A percentile compares a stretch with the other conserved stretches of the same genome.
phyloP scores from a whole-genome alignment of 2,113 vertebrate genomes.

The Abramis brama region DNA sequence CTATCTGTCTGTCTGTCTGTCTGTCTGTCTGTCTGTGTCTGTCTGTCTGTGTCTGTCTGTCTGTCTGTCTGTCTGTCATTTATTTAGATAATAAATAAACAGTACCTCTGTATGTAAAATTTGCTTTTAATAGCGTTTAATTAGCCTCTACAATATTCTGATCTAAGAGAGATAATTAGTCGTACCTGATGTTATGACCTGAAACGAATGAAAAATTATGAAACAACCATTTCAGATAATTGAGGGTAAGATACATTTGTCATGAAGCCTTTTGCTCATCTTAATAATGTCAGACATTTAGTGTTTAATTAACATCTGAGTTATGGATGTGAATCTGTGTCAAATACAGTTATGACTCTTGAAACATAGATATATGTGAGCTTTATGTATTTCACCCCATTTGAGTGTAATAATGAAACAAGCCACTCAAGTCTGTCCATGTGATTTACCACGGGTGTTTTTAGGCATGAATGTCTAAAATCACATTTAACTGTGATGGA shows the following conservation, averaged over 20 bases:
- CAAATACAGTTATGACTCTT: neutral
- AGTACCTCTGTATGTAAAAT: neutral
- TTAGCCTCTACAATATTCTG: neutral
- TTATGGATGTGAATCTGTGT: neutral
- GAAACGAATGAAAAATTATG: neutral
- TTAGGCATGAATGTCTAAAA: neutral
- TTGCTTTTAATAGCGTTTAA: neutral
- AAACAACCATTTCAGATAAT: neutral
- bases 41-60: too few relatives aligned
- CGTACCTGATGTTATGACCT: neutral
- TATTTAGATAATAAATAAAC: neutral
- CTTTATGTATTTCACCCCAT: slow-evolving; percentile 13
- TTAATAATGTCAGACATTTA: slow-evolving; percentile 11
- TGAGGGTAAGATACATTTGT: neutral
- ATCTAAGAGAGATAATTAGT: neutral
- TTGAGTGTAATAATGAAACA: neutral
- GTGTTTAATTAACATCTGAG: neutral
- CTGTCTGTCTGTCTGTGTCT: too few relatives aligned
- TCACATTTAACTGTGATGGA: neutral
- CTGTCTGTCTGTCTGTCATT: too few relatives aligned
- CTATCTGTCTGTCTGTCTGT: neutral
- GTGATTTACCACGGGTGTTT: neutral
- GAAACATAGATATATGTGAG: neutral
- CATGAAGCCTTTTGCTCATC: slow-evolving; percentile 8
- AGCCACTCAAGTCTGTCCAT: neutral